Evolutionary conservation across 2,797 vertebrate species (phyloP).

Genomic region (Echiichthys vipera): DNA sequence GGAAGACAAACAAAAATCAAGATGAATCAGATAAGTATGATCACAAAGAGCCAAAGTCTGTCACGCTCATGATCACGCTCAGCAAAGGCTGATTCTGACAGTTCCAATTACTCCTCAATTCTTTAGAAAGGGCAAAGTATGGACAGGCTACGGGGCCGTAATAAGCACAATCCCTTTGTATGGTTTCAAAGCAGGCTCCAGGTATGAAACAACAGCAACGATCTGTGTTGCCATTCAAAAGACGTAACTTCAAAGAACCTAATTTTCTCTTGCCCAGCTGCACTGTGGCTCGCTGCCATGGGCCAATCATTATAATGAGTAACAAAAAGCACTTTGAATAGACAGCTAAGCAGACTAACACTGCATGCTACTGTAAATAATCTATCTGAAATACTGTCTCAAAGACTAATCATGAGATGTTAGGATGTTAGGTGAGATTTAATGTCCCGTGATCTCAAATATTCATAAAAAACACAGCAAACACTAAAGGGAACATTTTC

Average conservation of each 20-base stretch:
- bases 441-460: too few relatives aligned
- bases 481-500: too few relatives aligned
- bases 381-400: conserved; percentile 13
- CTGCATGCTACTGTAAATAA: conserved; percentile 18
- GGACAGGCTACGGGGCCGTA: conserved; percentile 35
- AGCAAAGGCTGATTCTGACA: conserved; percentile 27
- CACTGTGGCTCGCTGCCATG: conserved; percentile 58
- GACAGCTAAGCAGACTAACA: conserved; percentile 36
- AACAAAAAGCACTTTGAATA: conserved; percentile 40
- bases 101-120: conserved; percentile 34
- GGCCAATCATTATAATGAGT: conserved; percentile 74
- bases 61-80: background rate
- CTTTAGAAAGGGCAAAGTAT: conserved; percentile 20
- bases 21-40: conserved; percentile 42
- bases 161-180: conserved; percentile 54
- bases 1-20: conserved; percentile 7
- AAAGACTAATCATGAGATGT: conserved; percentile 12
- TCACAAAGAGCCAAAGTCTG: conserved; percentile 20
- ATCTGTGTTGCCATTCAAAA: conserved; percentile 66
- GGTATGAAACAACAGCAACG: conserved; percentile 63
- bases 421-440: conserved; percentile 21
- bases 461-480: too few relatives aligned
- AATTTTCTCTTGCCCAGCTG: conserved; percentile 67
- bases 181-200: conserved; percentile 60
- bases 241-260: conserved; percentile 73